Evolutionary conservation across 2,797 vertebrate genomes (phyloP), one percentile per base, ranked within the genome.

Genomic region (Oreortyx pictus): DNA sequence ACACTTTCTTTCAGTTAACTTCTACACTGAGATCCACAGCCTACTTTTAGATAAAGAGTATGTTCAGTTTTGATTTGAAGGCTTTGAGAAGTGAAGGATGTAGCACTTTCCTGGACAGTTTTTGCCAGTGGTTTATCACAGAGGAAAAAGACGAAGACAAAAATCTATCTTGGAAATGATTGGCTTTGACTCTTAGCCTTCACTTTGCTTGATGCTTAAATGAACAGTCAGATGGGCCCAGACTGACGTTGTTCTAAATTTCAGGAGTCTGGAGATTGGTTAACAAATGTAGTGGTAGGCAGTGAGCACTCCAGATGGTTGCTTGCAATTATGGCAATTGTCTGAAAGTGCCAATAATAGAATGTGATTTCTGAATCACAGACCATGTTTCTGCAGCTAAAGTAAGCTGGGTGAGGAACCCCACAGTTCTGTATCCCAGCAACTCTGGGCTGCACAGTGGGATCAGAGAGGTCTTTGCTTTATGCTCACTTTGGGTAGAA

Each of bases 361-460:
- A 83, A 73, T 18, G 24, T 7, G 39, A 37, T 0, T 83, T 56
- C 18, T 0, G 1, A 12, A 35, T 65, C 29, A 49, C 23, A n/a
- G 12, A 17, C 25, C 31, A 33, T 41, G 31, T 0, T 5, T 5
- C 4, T 6, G 0, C 14, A 9, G 23, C 41, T 71, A 61, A n/a
- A 43, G 31, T 6, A 56, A 89, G 13, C 5, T 46, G 44, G 22
- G 24, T 1, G 0, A 8, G 23, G 15, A 66, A 10, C 2, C 39
- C 22, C 0, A 0, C 60, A 33, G 33, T 39, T 14, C 14, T 5
- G 5, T 24, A 60, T 7, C 15, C 39, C 24, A 25, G 16, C 20
- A 60, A 35, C n/a, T 27, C 49, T 14, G 11, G 24, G 52, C 29
- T 46, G 9, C 14, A 39, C 0, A 0, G 23, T 50, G 35, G 37